Evolutionary conservation across 2,113 vertebrate species (phyloP).

Genomic region (Pelobates fuscus): DNA sequence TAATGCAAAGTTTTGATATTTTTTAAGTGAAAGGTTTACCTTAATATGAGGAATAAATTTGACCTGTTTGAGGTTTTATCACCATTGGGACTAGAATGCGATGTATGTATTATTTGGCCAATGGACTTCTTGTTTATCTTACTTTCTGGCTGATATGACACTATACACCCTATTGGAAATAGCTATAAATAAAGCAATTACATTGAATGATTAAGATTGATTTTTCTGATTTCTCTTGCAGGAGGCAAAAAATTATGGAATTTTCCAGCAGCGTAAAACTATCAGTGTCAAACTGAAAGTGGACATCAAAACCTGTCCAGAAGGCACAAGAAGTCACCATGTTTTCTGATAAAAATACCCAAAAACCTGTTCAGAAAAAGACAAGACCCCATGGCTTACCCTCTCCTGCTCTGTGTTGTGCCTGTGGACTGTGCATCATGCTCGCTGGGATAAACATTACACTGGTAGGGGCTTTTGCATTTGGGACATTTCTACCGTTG

Average conservation of each 20-base stretch:
- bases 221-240: slow-evolving; percentile 5
- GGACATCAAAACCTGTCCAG: neutral
- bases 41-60: no score
- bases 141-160: neutral
- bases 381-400: slow-evolving; percentile 73
- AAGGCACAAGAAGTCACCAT: slow-evolving; percentile 51
- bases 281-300: neutral
- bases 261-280: neutral
- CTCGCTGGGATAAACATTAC: slow-evolving; percentile 95
- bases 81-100: no score
- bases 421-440: slow-evolving; percentile 93
- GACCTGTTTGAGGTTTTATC: no score
- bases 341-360: slow-evolving; percentile 69
- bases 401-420: slow-evolving; percentile 88
- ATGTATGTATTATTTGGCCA: no score
- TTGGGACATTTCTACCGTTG: slow-evolving; percentile 78
- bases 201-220: neutral
- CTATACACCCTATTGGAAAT: neutral
- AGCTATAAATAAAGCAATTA: neutral
- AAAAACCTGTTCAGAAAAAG: slow-evolving; percentile 67
- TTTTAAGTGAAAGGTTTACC: no score
- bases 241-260: neutral
- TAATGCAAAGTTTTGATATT: no score
- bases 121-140: no score
- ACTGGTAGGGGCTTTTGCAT: slow-evolving; percentile 88